phyloP scores from a whole-genome alignment of 2,797 vertebrate genomes.

The Salarias fasciatus region DNA sequence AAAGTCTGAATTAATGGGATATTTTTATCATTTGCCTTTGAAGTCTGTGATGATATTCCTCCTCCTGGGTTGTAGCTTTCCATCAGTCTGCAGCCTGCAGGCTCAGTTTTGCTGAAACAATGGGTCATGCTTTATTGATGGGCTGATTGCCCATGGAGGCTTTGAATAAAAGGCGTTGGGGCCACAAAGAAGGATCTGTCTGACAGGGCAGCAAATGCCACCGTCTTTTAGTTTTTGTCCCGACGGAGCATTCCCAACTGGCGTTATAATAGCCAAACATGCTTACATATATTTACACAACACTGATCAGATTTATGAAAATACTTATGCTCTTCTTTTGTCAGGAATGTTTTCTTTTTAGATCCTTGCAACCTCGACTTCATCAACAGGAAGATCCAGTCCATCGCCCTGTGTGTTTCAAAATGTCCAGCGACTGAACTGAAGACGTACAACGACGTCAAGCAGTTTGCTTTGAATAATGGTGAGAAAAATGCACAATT shows the following conservation, averaged over 20 bases:
- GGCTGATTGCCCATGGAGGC: conserved; percentile 71
- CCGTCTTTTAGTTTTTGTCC: conserved; percentile 43
- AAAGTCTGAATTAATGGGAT: neutral
- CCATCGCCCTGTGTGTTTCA: conserved; percentile 92
- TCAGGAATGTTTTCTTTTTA: conserved; percentile 96
- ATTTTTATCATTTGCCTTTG: conserved; percentile 25
- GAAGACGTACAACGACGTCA: conserved; percentile 84
- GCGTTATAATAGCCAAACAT: conserved; percentile 16
- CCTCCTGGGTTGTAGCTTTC: conserved; percentile 34
- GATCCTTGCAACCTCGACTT: conserved; percentile 96
- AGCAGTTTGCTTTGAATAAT: conserved; percentile 88
- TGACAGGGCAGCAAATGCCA: conserved; percentile 60
- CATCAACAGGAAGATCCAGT: conserved; percentile 89
- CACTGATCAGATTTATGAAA: neutral
- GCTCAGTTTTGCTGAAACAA: conserved; percentile 68
- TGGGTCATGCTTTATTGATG: conserved; percentile 75
- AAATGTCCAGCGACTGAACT: conserved; percentile 88
- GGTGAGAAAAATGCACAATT: conserved; percentile 81
- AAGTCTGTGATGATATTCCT: conserved; percentile 21
- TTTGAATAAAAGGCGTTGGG: conserved; percentile 70
- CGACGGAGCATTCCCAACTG: conserved; percentile 26
- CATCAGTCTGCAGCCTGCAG: conserved; percentile 45
- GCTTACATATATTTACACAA: neutral
- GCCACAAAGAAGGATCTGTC: conserved; percentile 76
- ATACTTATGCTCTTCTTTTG: neutral